Evolutionary conservation across 1,140 invertebrate genomes (phyloP).

Genomic region (Oppia nitens): DNA sequence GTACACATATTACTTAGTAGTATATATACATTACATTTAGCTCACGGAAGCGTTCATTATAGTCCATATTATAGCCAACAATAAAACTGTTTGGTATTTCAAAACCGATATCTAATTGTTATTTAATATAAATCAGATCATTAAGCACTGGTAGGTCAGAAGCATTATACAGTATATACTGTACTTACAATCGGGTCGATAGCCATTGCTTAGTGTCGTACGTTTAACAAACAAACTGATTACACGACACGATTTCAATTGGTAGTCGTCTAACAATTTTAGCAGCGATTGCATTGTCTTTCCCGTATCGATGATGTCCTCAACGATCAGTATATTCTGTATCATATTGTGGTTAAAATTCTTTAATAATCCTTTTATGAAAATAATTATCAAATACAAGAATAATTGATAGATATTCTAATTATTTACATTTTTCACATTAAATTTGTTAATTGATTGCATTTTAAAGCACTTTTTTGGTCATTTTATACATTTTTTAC

Average conservation of each 20-base stretch:
- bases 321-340: constrained; percentile 41
- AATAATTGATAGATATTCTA: too few species aligned
- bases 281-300: constrained; percentile 38
- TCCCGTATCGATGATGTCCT: constrained; percentile 46
- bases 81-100: constrained; percentile 44
- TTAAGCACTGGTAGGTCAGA: neutral
- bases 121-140: too few species aligned
- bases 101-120: constrained; percentile 38
- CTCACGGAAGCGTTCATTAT: too few species aligned
- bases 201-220: constrained; percentile 26
- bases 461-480: too few species aligned
- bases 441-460: too few species aligned
- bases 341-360: constrained; percentile 20
- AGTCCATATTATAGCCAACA: constrained; percentile 43
- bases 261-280: constrained; percentile 29
- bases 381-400: constrained; percentile 3
- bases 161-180: too few species aligned
- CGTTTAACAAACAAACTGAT: constrained; percentile 37
- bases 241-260: constrained; percentile 35
- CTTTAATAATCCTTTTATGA: neutral
- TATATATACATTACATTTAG: too few species aligned
- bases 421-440: too few species aligned
- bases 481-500: too few species aligned
- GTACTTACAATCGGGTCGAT: constrained; percentile 19
- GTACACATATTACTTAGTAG: too few species aligned